A percentile compares a stretch with the other conserved stretches of the same genome.
Conservation (phyloP, 2,888 invertebrate species). For the Hemicrepidius hirtus region DNA sequence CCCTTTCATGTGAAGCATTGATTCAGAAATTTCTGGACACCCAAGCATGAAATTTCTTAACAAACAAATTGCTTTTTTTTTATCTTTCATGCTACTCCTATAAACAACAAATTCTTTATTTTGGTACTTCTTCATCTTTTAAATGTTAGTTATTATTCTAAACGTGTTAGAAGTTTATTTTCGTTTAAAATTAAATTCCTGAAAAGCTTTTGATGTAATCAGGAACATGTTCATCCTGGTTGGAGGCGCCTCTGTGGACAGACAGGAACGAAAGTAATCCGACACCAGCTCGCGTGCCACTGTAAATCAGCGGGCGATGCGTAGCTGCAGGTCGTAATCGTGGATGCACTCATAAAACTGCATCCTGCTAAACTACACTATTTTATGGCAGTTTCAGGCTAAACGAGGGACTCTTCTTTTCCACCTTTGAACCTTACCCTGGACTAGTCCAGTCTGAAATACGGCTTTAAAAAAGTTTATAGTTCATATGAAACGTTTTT, state of each 20-base stretch:
- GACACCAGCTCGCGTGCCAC: conserved; percentile 63
- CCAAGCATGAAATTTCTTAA: conserved; percentile 1
- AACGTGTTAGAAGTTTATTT: too few species aligned
- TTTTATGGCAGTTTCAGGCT: conserved; percentile 34
- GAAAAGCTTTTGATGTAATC: conserved; percentile 4
- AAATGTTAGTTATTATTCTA: too few species aligned
- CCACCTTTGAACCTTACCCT: conserved; percentile 14
- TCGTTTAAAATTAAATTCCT: not conserved
- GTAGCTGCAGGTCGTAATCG: conserved; percentile 58
- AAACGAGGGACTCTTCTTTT: conserved; percentile 14
- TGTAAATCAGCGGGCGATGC: conserved; percentile 64
- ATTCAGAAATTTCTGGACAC: not conserved
- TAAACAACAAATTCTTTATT: not conserved
- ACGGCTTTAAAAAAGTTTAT: too few species aligned
- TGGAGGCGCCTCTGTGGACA: conserved; percentile 39
- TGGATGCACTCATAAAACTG: conserved; percentile 59
- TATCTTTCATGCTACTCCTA: too few species aligned
- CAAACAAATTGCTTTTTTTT: not conserved
- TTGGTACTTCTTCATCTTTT: not conserved
- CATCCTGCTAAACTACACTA: conserved; percentile 43
- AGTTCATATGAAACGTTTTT: too few species aligned
- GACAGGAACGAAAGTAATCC: conserved; percentile 62
- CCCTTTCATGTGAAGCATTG: not conserved
- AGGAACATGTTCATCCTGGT: not conserved
- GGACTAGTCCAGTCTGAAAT: too few species aligned